Evolutionary conservation across 2,113 vertebrate species (phyloP).

Genomic region (Stigmatopora argus): DNA sequence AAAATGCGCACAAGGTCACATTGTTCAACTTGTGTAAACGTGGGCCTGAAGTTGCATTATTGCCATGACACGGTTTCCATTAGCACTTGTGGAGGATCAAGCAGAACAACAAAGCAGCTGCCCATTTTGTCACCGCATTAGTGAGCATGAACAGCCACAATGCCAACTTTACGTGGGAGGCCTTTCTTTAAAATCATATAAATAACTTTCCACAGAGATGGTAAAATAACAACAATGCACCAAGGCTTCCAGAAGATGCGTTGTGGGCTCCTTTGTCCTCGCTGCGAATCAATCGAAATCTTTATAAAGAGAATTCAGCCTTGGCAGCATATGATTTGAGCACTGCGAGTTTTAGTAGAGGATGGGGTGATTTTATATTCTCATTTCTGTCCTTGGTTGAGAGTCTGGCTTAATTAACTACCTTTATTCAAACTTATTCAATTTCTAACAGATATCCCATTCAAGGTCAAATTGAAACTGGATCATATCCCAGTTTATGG

Average conservation of each 20-base stretch:
- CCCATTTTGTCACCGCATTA: neutral
- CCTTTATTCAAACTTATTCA: neutral
- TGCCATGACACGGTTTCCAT: neutral
- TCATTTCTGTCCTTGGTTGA: neutral
- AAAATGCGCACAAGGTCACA: neutral
- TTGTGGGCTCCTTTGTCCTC: neutral
- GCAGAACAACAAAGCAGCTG: neutral
- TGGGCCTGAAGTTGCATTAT: neutral
- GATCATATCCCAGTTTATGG: too few relatives aligned
- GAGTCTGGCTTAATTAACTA: neutral
- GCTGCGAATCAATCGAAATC: neutral
- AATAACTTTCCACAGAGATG: constrained; percentile 10
- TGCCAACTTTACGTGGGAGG: neutral
- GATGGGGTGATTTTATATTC: neutral
- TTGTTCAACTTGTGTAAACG: neutral
- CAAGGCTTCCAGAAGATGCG: neutral
- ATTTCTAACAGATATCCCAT: neutral
- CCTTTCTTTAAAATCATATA: constrained; percentile 6
- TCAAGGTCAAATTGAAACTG: neutral
- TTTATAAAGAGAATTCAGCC: neutral
- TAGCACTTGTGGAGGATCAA: neutral
- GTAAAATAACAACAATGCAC: neutral
- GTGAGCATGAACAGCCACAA: neutral
- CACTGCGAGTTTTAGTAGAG: neutral
- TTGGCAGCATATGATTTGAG: neutral